Base-by-base conservation (phyloP, 2,888 invertebrate genomes). In the Frankliniella intonsa region DNA sequence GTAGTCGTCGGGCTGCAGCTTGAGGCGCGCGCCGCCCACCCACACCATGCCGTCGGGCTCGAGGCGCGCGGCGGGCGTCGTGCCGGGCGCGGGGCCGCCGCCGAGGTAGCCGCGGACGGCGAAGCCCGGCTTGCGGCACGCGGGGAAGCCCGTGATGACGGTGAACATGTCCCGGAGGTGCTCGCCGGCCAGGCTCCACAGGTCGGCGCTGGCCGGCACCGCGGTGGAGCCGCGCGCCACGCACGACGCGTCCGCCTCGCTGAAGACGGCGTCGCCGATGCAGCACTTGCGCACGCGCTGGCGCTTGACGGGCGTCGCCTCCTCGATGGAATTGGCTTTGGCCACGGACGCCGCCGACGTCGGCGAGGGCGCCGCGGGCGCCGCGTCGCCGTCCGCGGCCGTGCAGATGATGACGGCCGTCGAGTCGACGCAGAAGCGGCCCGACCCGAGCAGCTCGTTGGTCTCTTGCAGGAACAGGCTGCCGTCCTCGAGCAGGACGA, bases 351-450 rank as follows among this genome's bases (percentile, higher is more conserved):
- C 84, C 84, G 83, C 82, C 14, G 87, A 85, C 55, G 86, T 85
- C 49, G 83, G 83, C 38, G 85, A 82, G 14, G 82, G 83, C 65
- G 86, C 86, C 11, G 85, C 84, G 14, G 82, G 83, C 69, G 86
- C 86, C 11, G 86, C 84, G 7, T 85, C 85, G 82, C 87, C 86
- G 80, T 88, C 85, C n/a, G 22, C 51, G 51, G 38, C 82, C 49
- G 88, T 86, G 86, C 94, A 94, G 7, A 92, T 91, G 9, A 94
- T 88, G 12, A 92, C 91, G 7, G 90, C 91, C 25, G 89, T 89
- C 79, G 90, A 88, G 86, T 94, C 94, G 62, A 92, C 90, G 87
- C 95, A 95, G 87, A 91, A 95, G 76, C 91, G 89, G 0, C 87
- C 87, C 0, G 92, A 91, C 10, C 93, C 87, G 0, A 88, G 85